These are phyloP conservation scores for Sprattus sprattus DNA, from an alignment of 2,113 vertebrate genomes.

Conservation along the genomic window DNA sequence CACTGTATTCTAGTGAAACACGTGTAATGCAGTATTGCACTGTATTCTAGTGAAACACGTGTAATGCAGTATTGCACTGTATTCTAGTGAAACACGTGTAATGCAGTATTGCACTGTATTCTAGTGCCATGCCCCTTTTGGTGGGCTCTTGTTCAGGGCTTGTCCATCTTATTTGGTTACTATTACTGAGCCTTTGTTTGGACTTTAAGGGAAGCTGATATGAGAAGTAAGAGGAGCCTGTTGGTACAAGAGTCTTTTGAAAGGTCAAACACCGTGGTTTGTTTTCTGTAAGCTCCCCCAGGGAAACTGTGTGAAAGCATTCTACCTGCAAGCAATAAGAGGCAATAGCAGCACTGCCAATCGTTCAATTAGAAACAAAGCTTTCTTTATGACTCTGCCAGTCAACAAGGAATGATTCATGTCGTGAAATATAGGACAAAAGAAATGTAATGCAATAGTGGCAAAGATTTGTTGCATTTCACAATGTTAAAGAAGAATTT, in stretches of 20 bases:
- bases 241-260: constrained; percentile 70
- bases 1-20: no score
- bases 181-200: constrained; percentile 69
- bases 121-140: background rate
- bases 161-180: constrained; percentile 65
- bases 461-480: constrained; percentile 10
- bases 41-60: background rate
- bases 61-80: background rate
- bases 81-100: constrained; percentile 16
- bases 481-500: background rate
- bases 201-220: constrained; percentile 68
- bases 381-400: constrained; percentile 46
- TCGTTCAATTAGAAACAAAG: constrained; percentile 56
- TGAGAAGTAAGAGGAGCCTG: constrained; percentile 69
- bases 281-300: constrained; percentile 60
- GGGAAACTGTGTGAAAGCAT: constrained; percentile 56
- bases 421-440: constrained; percentile 12
- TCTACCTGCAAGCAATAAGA: constrained; percentile 60
- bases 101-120: background rate
- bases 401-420: constrained; percentile 23
- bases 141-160: constrained; percentile 51
- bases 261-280: constrained; percentile 74
- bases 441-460: background rate
- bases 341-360: constrained; percentile 55
- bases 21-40: no score